Base-by-base conservation (phyloP, 2,113 vertebrate species). In the Donacobius atricapilla region DNA sequence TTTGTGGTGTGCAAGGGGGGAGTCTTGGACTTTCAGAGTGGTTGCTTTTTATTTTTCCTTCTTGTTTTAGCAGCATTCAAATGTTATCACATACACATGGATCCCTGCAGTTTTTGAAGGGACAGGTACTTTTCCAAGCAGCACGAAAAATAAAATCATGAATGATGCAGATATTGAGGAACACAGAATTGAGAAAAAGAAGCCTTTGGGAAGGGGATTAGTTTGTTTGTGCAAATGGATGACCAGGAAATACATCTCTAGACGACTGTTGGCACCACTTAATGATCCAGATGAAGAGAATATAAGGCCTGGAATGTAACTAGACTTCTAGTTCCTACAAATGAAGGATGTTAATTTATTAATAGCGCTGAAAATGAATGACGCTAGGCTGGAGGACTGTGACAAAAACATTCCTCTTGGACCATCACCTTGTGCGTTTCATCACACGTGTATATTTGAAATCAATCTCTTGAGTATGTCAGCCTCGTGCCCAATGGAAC, bases 31-130 rank as follows among this genome's bases (percentile, higher is more conserved):
- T 57, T 69, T 6, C 39, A 42, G 21, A 31, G 50, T 6, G 15
- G 54, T 13, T 1, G 3, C 4, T 75, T 90, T 37, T 30, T 45
- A 18, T 30, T 79, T 78, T 81, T 69, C 22, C n/a, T 57, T 21
- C 44, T 53, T 5, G 2, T 69, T 53, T 69, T 31, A 90, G 35
- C 2, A 3, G 19, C 48, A 76, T 63, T 77, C 31, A 37, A 53
- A 60, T 24, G 11, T 35, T 58, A 44, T 27, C 51, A 17, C 0
- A 0, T 18, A 33, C 33, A 33, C 33, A n/a, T 10, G 27, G 51
- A 50, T 54, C 47, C 30, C 35, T 91, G 39, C 28, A 56, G 51
- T 8, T 75, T 91, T 51, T 53, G 39, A 54, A 81, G 16, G 37
- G 12, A 37, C 6, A 47, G 30, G 28, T 39, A 22, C 14, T 92